phyloP scores from a whole-genome alignment of 2,113 vertebrate genomes.

The Brienomyrus brachyistius region DNA sequence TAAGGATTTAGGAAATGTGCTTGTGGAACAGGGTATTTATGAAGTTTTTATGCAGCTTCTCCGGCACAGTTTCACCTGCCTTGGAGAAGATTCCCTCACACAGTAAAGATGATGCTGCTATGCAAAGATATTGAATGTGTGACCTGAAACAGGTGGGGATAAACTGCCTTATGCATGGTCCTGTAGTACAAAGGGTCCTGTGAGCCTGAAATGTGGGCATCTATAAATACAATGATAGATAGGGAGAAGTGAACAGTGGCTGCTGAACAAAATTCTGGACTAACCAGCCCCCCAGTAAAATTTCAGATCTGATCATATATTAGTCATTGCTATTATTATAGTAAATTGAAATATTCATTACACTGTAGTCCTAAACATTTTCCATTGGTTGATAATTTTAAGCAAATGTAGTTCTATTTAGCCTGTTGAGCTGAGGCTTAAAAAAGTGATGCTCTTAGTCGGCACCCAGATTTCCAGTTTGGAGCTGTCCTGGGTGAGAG shows the following conservation, averaged over 20 bases:
- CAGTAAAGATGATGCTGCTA: background rate
- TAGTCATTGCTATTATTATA: no score
- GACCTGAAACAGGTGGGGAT: background rate
- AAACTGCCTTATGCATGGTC: background rate
- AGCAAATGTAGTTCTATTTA: no score
- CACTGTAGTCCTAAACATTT: no score
- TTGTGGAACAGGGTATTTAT: background rate
- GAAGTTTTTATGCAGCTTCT: background rate
- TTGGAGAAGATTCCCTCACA: background rate
- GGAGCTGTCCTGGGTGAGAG: no score
- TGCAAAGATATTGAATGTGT: background rate
- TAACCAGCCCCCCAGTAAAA: no score
- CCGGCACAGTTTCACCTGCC: background rate
- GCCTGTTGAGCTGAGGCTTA: background rate
- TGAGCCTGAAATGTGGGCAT: background rate
- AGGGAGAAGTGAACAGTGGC: background rate
- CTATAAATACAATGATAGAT: background rate
- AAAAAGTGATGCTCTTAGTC: background rate
- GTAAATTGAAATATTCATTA: background rate
- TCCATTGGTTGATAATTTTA: no score
- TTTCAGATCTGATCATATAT: no score
- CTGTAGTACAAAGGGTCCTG: background rate
- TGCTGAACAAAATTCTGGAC: no score
- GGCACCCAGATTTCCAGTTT: no score
- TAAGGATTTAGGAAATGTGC: background rate